A percentile compares a stretch with the other conserved stretches of the same genome.
Evolutionary conservation across 2,888 invertebrate species (phyloP).

Genomic region (Eilema caniola): DNA sequence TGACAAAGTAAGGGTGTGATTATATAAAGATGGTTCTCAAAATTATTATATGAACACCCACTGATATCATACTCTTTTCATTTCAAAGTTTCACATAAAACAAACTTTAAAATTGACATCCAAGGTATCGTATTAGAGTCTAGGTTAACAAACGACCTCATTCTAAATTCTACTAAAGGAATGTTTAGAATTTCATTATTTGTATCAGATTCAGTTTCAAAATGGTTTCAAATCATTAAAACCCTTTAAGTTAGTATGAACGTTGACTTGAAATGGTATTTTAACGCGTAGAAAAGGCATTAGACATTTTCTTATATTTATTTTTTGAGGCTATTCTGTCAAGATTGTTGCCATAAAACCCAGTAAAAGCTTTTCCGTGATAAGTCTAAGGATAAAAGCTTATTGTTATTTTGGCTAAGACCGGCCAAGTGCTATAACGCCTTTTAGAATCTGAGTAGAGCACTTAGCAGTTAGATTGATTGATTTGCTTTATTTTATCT

Average conservation of each 20-base stretch:
- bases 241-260: not conserved
- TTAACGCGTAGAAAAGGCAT: not conserved
- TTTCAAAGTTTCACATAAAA: too few relatives aligned
- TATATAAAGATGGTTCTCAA: too few relatives aligned
- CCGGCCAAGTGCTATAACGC: slow-evolving; percentile 12
- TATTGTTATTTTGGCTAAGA: slow-evolving; percentile 19
- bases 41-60: too few relatives aligned
- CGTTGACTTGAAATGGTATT: not conserved
- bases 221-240: not conserved
- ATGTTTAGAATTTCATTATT: not conserved
- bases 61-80: too few relatives aligned
- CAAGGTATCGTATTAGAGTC: too few relatives aligned
- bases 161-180: not conserved
- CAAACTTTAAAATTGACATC: too few relatives aligned
- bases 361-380: slow-evolving; percentile 20
- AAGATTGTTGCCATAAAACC: slow-evolving; percentile 7
- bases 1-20: not conserved
- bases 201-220: not conserved
- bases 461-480: slow-evolving; percentile 14
- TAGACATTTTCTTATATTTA: slow-evolving; percentile 10
- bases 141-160: too few relatives aligned
- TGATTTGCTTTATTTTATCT: slow-evolving; percentile 3
- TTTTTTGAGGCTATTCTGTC: slow-evolving; percentile 5
- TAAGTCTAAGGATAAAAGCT: slow-evolving; percentile 17
- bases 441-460: slow-evolving; percentile 6